These are phyloP conservation scores for Nomada fabriciana DNA, from an alignment of 2,888 invertebrate species.

Conservation along the genomic window DNA sequence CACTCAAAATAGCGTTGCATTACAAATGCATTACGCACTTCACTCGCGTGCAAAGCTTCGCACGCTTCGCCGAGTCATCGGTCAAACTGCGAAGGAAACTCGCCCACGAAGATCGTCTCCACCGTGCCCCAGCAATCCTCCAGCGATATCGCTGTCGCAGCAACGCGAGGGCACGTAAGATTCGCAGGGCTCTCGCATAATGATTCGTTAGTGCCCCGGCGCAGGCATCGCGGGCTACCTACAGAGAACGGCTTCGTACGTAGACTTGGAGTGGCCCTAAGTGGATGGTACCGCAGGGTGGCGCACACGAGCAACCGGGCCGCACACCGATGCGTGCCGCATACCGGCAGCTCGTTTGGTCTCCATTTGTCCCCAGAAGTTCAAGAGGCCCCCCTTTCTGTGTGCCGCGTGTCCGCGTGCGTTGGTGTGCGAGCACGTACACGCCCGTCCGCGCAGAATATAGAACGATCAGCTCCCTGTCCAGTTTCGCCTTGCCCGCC, in stretches of 20 bases:
- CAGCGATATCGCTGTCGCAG: constrained; percentile 36
- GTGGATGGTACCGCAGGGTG: constrained; percentile 65
- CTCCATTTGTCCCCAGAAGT: constrained; percentile 76
- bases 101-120: not conserved
- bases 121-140: constrained; percentile 34
- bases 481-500: constrained; percentile 8
- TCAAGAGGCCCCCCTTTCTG: constrained; percentile 64
- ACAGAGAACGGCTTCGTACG: constrained; percentile 58
- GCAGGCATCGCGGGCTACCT: constrained; percentile 47
- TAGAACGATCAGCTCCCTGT: constrained; percentile 36
- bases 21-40: no score
- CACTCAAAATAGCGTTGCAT: no score
- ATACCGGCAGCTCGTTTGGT: constrained; percentile 72
- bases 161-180: constrained; percentile 47
- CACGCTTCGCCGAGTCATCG: no score
- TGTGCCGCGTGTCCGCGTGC: no score
- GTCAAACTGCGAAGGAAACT: not conserved
- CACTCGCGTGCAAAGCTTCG: no score
- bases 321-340: not conserved
- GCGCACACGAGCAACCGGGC: not conserved
- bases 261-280: constrained; percentile 70
- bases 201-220: constrained; percentile 62
- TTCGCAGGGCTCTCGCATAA: constrained; percentile 56
- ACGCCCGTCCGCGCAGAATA: not conserved
- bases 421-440: no score